Evolutionary conservation across 2,888 invertebrate species (phyloP), one percentile per base, ranked within the genome.

Genomic region (Phengaris alcon): DNA sequence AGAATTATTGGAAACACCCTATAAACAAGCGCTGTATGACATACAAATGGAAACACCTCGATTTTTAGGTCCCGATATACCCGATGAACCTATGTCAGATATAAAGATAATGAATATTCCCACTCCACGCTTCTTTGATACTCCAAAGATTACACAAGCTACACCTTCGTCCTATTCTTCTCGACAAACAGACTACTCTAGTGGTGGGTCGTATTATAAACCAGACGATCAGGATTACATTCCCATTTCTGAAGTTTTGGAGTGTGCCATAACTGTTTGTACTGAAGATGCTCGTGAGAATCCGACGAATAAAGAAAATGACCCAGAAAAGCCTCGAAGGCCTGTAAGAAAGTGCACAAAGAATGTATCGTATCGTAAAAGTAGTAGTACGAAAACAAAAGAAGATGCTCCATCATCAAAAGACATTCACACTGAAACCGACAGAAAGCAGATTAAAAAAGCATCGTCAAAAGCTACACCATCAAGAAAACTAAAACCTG

Each of bases 131-230:
- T 91, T 95, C 83, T 91, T 95, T 15, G 91, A 94, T 79, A 87
- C 87, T 57, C 87, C 91, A n/a, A 90, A 88, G 81, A 83, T 82
- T 9, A 77, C 80, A 0, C 84, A 86, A 76, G 85, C 88, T 51
- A 93, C 93, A 2, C 93, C 93, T 13, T 89, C 90, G 0, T 89
- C 92, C 4, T 93, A 90, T 81, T 88, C 89, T 12, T 92, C 92
- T 48, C 86, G 93, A 7, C 91, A 90, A 64, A 95, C 95, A 1
- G 95, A 95, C 80, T 95, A 95, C 84, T 95, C 95, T 9, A 95
- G 95, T 75, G 92, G 95, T 6, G 94, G 95, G 3, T 95, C 95
- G 3, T 95, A 95, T 81, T 95, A 95, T 81, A 94, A 94, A 77
- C 95, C 95, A 0, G 95, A 95, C 81, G 95, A 95, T 81, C 94